phyloP scores from a whole-genome alignment of 2,797 vertebrate species.

The Argyrosomus regius region DNA sequence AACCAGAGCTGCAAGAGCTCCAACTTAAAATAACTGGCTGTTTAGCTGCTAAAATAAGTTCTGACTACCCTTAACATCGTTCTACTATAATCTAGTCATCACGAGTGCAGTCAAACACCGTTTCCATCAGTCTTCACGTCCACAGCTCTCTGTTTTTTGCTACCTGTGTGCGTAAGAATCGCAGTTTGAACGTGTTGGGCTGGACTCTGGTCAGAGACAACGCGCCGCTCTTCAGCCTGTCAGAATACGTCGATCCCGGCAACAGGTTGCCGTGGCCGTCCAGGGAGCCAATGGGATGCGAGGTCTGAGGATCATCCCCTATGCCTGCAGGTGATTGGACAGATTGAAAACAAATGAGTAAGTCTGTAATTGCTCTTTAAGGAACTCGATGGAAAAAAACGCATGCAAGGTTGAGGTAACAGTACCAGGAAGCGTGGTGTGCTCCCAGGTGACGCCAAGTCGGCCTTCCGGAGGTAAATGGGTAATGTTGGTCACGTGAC shows the following conservation, averaged over 20 bases:
- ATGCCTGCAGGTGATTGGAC: slow-evolving; percentile 33
- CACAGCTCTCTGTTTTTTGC: too few species aligned
- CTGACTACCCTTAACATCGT: neutral
- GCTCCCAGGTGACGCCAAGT: slow-evolving; percentile 90
- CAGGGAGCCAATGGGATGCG: slow-evolving; percentile 84
- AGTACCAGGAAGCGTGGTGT: slow-evolving; percentile 78
- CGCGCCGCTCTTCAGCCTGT: slow-evolving; percentile 84
- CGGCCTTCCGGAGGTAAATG: slow-evolving; percentile 69
- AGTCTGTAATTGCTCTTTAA: neutral
- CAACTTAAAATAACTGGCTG: too few species aligned
- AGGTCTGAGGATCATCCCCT: slow-evolving; percentile 31
- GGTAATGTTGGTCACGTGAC: slow-evolving; percentile 82
- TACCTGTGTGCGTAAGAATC: slow-evolving; percentile 89
- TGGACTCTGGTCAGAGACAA: slow-evolving; percentile 86
- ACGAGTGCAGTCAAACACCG: neutral
- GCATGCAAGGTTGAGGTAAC: neutral
- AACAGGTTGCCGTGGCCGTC: slow-evolving; percentile 88
- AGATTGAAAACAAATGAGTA: neutral
- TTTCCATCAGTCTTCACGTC: too few species aligned
- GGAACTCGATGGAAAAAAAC: neutral
- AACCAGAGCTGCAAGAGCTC: too few species aligned
- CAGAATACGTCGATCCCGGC: slow-evolving; percentile 80
- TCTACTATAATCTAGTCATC: neutral
- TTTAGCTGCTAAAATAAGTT: too few species aligned
- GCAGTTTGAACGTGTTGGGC: slow-evolving; percentile 88